These are phyloP conservation scores for Holcopasites calliopsidis DNA, from an alignment of 1,140 invertebrate species.

Conservation along the genomic window DNA sequence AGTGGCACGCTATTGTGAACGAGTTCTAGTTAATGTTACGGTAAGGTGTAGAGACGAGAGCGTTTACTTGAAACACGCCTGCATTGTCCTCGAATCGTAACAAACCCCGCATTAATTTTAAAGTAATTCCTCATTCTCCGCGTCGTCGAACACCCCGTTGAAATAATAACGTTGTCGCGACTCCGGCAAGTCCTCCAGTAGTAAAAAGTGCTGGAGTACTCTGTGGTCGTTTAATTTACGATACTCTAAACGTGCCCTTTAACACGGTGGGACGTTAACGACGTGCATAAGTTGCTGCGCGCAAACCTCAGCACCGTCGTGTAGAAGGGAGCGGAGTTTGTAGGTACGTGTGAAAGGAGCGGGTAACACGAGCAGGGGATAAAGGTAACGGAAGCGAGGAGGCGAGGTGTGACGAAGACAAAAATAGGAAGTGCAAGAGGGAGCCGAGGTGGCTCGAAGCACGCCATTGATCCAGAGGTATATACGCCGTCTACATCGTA, in stretches of 20 bases:
- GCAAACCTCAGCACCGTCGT: constrained; percentile 2
- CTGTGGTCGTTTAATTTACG: not conserved
- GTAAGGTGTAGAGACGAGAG: not conserved
- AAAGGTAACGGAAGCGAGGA: constrained; percentile 5
- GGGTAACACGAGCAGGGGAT: constrained; percentile 3
- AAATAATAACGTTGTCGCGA: not conserved
- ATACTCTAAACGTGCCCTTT: not conserved
- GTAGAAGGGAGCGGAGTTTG: constrained; percentile 16
- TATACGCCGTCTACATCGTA: constrained; percentile 52
- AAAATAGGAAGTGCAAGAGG: constrained; percentile 44
- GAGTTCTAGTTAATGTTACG: too few relatives aligned
- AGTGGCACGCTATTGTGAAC: not conserved
- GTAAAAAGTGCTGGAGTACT: not conserved
- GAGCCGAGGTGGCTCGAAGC: constrained; percentile 34
- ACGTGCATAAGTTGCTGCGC: constrained; percentile 18
- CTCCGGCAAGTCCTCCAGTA: not conserved
- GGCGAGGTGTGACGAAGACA: not conserved
- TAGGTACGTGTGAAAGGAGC: not conserved
- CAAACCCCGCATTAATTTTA: not conserved
- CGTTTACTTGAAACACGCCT: not conserved
- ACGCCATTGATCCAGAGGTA: constrained; percentile 63
- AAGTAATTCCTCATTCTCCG: not conserved
- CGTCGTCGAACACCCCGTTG: not conserved
- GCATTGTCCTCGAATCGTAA: not conserved
- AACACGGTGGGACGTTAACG: constrained; percentile 1